phyloP scores from a whole-genome alignment of 2,797 vertebrate genomes.

The Setipinna tenuifilis region DNA sequence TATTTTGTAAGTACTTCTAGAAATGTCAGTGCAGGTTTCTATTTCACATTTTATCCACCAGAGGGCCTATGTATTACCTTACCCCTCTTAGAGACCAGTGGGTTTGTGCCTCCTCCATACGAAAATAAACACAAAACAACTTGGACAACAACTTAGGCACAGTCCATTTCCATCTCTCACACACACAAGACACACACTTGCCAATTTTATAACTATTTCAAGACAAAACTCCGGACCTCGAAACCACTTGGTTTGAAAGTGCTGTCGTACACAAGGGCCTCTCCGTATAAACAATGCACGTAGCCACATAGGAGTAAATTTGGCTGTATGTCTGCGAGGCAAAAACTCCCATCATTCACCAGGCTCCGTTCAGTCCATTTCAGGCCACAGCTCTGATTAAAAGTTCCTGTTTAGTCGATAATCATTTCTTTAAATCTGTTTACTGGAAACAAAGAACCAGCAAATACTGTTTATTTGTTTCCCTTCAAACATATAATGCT shows the following conservation, averaged over 20 bases:
- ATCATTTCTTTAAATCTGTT: constrained; percentile 53
- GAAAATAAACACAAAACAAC: constrained; percentile 27
- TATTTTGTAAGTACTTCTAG: not conserved
- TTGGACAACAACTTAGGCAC: constrained; percentile 27
- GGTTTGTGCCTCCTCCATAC: not conserved
- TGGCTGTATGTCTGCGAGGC: constrained; percentile 51
- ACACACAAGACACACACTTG: constrained; percentile 7
- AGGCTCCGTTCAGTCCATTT: constrained; percentile 48
- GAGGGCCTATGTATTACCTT: not conserved
- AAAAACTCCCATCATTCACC: constrained; percentile 56
- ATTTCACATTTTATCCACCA: not conserved
- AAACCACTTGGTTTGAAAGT: constrained; percentile 47
- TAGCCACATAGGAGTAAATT: constrained; percentile 47
- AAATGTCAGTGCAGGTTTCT: not conserved
- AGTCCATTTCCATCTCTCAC: constrained; percentile 16
- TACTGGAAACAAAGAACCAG: constrained; percentile 49
- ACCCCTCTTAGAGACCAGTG: not conserved
- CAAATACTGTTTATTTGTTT: constrained; percentile 55
- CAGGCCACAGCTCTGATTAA: constrained; percentile 62
- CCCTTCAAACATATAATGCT: not conserved
- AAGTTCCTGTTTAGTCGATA: constrained; percentile 52
- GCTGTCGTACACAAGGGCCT: constrained; percentile 46
- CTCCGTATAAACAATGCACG: constrained; percentile 56
- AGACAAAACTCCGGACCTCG: constrained; percentile 28
- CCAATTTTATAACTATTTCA: constrained; percentile 28